These are phyloP conservation scores for Diploscapter pachys DNA, from an alignment of 1,140 invertebrate genomes.

Conservation along the genomic window DNA sequence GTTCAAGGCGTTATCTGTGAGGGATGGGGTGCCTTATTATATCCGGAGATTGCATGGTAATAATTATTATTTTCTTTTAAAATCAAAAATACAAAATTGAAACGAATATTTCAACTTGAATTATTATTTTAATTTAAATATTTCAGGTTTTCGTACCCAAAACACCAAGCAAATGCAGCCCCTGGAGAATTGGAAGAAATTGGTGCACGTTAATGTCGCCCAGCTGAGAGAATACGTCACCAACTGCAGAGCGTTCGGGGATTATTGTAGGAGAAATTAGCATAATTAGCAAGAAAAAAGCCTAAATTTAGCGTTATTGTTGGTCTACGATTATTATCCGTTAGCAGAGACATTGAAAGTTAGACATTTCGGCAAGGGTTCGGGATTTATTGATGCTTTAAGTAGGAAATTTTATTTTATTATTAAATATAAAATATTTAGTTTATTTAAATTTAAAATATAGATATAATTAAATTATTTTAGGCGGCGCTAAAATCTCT, in stretches of 20 bases:
- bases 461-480: not conserved
- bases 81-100: not conserved
- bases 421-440: too few relatives aligned
- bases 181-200: conserved; percentile 33
- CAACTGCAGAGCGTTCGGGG: conserved; percentile 30
- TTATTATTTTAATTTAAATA: not conserved
- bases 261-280: conserved; percentile 28
- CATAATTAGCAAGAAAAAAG: not conserved
- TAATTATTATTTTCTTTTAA: not conserved
- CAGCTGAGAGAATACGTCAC: conserved; percentile 26
- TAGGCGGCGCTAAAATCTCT: not conserved
- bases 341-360: conserved; percentile 79
- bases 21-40: conserved; percentile 30
- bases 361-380: conserved; percentile 73
- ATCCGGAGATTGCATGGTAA: conserved; percentile 26
- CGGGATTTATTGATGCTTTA: conserved; percentile 65
- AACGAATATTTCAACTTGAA: not conserved
- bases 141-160: conserved; percentile 23
- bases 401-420: conserved; percentile 68
- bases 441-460: not conserved
- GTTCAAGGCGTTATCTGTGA: conserved; percentile 17
- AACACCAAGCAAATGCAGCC: conserved; percentile 15
- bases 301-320: conserved; percentile 77
- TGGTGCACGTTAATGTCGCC: conserved; percentile 20
- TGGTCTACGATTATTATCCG: conserved; percentile 93